Base-by-base conservation (phyloP, 2,113 vertebrate species). In the Macheiramphus alcinus region DNA sequence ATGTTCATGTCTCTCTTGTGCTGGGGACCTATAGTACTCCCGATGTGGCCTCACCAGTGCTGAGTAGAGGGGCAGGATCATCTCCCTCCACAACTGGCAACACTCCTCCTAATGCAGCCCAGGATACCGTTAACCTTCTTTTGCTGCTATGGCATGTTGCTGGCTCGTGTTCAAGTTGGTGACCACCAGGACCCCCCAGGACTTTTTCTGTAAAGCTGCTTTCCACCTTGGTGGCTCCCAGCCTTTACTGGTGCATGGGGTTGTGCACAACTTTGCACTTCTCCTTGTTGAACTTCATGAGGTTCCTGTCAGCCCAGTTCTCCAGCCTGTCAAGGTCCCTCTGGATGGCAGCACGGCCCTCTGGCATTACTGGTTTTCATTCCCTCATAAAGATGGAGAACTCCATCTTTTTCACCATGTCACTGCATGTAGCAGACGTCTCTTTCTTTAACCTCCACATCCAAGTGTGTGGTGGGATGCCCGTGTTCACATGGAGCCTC, bases 381-480 rank as follows among this genome's bases (percentile, higher is more conserved):
- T 72, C 26, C 58, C 7, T 73, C 23, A 20, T 56, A 14, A 65
- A 65, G 23, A 71, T 3, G 31, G 36, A 48, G 21, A 62, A 25
- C 16, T 62, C n/a, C 31, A 5, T 59, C 23, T 47, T 43, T 85
- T 34, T 63, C 59, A 63, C 10, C 12, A 16, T 34, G 45, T 36
- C 52, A 67, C 18, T 27, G 14, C 36, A 45, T 0, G 0, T 45
- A 62, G 25, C 34, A 68, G 40, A 52, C 1, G 0, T 31, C 36
- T 72, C 48, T 23, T 48, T 72, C 48, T 23, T 48, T 42, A 50
- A 50, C 27, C 22, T 52, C 20, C 22, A 40, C 16, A 38, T 70
- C 2, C 43, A 66, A 26, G 18, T 9, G 6, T 27, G 16, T 31
- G 38, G 9, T n/a, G 16, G 43, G 29, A 52, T 0, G 1, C 22